Evolutionary conservation across 2,888 invertebrate genomes (phyloP), one percentile per base, ranked within the genome.

Genomic region (Cepaea hortensis): DNA sequence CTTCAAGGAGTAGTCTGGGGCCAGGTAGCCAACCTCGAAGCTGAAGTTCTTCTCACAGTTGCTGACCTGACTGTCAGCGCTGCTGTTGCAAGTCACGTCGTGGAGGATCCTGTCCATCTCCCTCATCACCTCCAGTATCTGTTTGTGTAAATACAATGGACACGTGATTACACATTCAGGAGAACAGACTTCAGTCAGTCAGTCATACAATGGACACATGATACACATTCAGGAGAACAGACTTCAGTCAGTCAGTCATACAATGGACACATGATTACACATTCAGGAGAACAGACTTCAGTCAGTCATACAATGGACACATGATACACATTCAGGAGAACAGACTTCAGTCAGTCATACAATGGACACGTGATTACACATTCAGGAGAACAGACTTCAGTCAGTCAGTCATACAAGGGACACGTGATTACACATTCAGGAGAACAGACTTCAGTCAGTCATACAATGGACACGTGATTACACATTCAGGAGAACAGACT

Each of bases 11-110:
- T 91, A 91, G 61, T 92, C 92, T 61, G 89, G 88, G 82, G 93
- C 92, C 82, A 90, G 91, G 86, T 93, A 93, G 18, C 92, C 91
- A 1, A 94, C 90, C n/a, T 93, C 93, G 85, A 93, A 92, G 11
- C 91, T 91, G 46, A 92, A 89, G 9, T 90, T 88, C 83, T 91
- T 92, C 85, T 94, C 93, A 70, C 92, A 92, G 9, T 91, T 91
- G 13, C 91, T 84, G 23, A 92, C 86, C 9, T 90, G 88, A 4
- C 90, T 88, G 15, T 90, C 91, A 23, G 90, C 89, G 7, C 89
- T 87, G 15, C 84, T 88, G 65, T 84, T 85, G 50, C 20, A 75
- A 5, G 90, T 90, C 79, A 93, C 88, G 79, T 92, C 91, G 55
- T 90, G 90, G 55, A 93, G 90, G 73, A 92, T 89, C 81, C 90